These are phyloP conservation scores for Drosophila setifemur DNA, from an alignment of 1,140 invertebrate species.

Conservation along the genomic window DNA sequence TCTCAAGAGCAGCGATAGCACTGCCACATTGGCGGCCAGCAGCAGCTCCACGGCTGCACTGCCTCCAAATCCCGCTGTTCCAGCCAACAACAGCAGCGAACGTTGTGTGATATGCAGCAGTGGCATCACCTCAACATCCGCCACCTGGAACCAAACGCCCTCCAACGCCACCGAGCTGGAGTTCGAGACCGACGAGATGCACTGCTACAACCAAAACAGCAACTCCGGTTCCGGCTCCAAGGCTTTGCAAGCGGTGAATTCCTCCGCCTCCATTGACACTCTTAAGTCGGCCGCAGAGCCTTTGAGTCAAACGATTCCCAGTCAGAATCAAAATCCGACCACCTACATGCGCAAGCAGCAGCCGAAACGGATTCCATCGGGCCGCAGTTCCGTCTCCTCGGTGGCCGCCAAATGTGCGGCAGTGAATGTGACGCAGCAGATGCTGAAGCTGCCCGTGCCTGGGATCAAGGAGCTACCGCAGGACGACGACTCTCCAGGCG, in stretches of 20 bases:
- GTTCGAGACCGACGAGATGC: slow-evolving; percentile 84
- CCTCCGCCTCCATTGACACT: slow-evolving; percentile 71
- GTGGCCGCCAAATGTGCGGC: slow-evolving; percentile 77
- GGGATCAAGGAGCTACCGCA: slow-evolving; percentile 75
- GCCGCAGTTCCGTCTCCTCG: slow-evolving; percentile 72
- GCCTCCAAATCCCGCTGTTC: background rate
- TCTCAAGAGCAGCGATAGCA: slow-evolving; percentile 60
- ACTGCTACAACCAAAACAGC: slow-evolving; percentile 59
- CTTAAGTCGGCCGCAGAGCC: slow-evolving; percentile 55
- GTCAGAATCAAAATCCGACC: slow-evolving; percentile 2
- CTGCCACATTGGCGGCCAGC: slow-evolving; percentile 61
- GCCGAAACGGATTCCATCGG: slow-evolving; percentile 63
- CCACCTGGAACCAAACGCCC: slow-evolving; percentile 84
- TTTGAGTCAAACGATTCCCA: background rate
- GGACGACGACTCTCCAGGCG: slow-evolving; percentile 68
- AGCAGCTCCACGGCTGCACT: slow-evolving; percentile 36
- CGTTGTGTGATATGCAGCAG: slow-evolving; percentile 84
- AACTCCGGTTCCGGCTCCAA: slow-evolving; percentile 30
- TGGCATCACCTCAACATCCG: slow-evolving; percentile 78
- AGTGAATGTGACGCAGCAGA: slow-evolving; percentile 66
- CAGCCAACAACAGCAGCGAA: slow-evolving; percentile 77
- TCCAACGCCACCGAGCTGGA: slow-evolving; percentile 88
- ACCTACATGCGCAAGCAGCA: slow-evolving; percentile 52
- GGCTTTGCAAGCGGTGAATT: slow-evolving; percentile 51
- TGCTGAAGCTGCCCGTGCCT: slow-evolving; percentile 70